Base-by-base conservation (phyloP, 2,113 vertebrate genomes). In the Hepsetus odoe region DNA sequence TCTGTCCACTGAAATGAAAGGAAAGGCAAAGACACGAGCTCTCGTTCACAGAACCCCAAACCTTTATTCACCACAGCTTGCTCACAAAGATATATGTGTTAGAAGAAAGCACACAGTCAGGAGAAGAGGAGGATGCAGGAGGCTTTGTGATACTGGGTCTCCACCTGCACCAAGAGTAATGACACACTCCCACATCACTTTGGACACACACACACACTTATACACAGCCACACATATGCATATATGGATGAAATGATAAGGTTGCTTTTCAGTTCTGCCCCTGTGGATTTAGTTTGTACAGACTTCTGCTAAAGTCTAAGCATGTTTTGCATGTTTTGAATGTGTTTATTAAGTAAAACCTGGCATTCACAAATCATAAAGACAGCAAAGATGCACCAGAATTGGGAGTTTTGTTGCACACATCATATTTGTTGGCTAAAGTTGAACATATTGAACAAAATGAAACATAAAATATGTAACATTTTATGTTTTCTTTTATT, bases 61-160 rank as follows among this genome's bases (percentile, higher is more conserved):
- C 90, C 89, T 94, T 94, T 94, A 94, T 93, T 94, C 87, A 91
- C 86, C 90, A 93, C 88, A 90, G 89, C 89, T 92, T 92, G 91
- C 90, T 92, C 90, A 91, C 91, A 91, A 91, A 89, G 86, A 90
- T 92, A 92, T 87, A 91, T 61, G 87, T 91, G 89, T 87, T 83
- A 87, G 87, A 85, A 83, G 82, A 85, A 88, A 77, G 59, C 87
- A 87, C 89, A 91, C 87, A 89, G 81, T 91, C 89, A 75, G 67
- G 87, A 85, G 86, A 83, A 84, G 85, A 87, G 85, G 82, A 86
- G 28, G 84, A 80, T 58, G 83, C 65, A 88, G 86, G 83, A 84
- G 86, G 87, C 80, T 62, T 26, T 69, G 69, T 77, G 68, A 77
- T 53, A 59, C 18, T 32, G 44, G 38, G 35, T 71, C 28, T 71